Percentiles rank a stretch among this genome's conserved stretches.
Conservation (phyloP, 1,140 invertebrate genomes). For the Pachyrhynchus sulphureomaculatus region DNA sequence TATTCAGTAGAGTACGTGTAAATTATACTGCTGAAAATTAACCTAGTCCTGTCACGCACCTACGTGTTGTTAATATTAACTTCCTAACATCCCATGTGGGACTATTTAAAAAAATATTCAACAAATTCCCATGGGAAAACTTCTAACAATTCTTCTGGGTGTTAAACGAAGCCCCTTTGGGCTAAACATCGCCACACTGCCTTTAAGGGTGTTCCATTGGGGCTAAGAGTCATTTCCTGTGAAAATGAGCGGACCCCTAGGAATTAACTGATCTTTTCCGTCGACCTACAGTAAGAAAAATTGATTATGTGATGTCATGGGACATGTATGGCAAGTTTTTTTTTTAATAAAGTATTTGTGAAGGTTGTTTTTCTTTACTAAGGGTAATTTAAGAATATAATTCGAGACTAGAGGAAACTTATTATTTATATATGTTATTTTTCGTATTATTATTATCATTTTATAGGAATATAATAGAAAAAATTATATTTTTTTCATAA, state of each 20-base stretch:
- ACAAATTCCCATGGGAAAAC: slow-evolving; percentile 51
- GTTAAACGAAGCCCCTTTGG: slow-evolving; percentile 31
- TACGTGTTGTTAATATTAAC: no score
- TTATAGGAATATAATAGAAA: no score
- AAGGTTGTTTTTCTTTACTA: slow-evolving; percentile 53
- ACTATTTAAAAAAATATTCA: slow-evolving; percentile 30
- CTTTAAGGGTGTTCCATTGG: slow-evolving; percentile 6
- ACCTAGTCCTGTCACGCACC: no score
- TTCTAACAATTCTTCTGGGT: slow-evolving; percentile 47
- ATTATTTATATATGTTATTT: no score
- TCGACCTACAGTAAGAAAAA: slow-evolving; percentile 8
- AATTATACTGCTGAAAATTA: no score
- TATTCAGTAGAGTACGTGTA: no score
- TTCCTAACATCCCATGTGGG: no score
- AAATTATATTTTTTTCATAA: no score
- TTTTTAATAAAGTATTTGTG: slow-evolving; percentile 15
- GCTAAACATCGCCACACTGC: slow-evolving; percentile 1
- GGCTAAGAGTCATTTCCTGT: slow-evolving; percentile 21
- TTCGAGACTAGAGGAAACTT: no score
- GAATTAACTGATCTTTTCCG: slow-evolving; percentile 27
- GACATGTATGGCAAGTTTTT: slow-evolving; percentile 13
- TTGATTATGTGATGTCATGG: slow-evolving; percentile 23
- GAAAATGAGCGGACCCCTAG: slow-evolving; percentile 21
- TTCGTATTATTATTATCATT: no score
- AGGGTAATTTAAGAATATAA: no score